These are phyloP conservation scores for Odontocolon sp. DNA, from an alignment of 2,888 invertebrate species.

Conservation along the genomic window DNA sequence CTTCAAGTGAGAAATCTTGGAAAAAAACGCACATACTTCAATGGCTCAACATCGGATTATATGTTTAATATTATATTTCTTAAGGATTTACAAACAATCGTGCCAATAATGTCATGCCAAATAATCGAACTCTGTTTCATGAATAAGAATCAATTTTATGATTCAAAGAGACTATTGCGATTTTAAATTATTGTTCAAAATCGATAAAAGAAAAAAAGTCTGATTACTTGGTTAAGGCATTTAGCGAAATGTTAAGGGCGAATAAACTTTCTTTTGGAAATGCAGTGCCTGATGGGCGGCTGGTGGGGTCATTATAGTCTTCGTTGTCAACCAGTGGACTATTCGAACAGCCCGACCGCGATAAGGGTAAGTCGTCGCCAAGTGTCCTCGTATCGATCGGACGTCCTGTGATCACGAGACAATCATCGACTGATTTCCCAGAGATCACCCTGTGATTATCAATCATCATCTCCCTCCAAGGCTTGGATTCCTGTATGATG, in stretches of 20 bases:
- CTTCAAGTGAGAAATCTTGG: too few relatives aligned
- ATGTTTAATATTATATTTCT: too few relatives aligned
- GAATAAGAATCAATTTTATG: neutral
- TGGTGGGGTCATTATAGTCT: conserved; percentile 95
- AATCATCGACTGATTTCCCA: conserved; percentile 55
- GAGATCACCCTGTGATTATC: conserved; percentile 35
- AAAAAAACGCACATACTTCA: neutral
- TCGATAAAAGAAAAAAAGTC: too few relatives aligned
- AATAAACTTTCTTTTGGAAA: conserved; percentile 72
- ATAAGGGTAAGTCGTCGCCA: conserved; percentile 88
- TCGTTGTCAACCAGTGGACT: conserved; percentile 95
- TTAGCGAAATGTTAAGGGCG: conserved; percentile 49
- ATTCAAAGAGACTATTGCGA: too few relatives aligned
- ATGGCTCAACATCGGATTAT: too few relatives aligned
- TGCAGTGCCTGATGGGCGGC: conserved; percentile 93
- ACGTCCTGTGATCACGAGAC: conserved; percentile 54
- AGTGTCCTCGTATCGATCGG: conserved; percentile 41
- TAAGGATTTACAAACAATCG: conserved; percentile 9
- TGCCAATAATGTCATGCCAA: conserved; percentile 29
- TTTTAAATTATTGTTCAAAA: too few relatives aligned
- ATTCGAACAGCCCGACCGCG: conserved; percentile 89
- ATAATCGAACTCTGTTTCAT: conserved; percentile 2
- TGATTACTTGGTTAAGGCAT: conserved; percentile 52
- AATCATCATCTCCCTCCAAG: conserved; percentile 40
- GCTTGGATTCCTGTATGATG: conserved; percentile 56